Conservation (phyloP, 2,113 vertebrate species). For the Sterrhoptilus dennistouni region DNA sequence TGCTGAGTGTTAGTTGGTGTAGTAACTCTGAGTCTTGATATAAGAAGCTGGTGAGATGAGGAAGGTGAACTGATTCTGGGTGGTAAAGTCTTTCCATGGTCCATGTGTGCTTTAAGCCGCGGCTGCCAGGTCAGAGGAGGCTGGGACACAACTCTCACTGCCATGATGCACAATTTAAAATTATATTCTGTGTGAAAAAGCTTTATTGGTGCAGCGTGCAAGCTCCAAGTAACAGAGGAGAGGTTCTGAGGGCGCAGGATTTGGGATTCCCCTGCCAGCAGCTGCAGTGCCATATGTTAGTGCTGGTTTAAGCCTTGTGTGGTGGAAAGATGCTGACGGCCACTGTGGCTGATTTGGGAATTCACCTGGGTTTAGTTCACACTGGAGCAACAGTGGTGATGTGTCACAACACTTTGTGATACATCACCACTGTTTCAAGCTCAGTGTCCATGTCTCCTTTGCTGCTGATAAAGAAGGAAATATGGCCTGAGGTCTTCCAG, state of each 20-base stretch:
- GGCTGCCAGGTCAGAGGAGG: not conserved
- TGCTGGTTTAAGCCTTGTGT: not conserved
- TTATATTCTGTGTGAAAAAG: not conserved
- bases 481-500: not conserved
- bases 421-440: accelerated
- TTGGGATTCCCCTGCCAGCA: not conserved
- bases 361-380: not conserved
- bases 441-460: not conserved
- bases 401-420: not conserved
- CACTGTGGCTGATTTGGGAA: not conserved
- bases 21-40: not conserved
- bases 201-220: not conserved
- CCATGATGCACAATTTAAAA: not conserved
- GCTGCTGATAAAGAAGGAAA: not conserved
- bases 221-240: not conserved
- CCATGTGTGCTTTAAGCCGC: not conserved
- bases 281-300: not conserved
- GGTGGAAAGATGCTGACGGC: not conserved
- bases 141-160: not conserved
- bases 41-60: not conserved
- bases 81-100: not conserved
- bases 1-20: not conserved
- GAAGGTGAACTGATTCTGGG: not conserved
- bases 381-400: not conserved
- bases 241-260: not conserved